These are phyloP conservation scores for Oscheius sp. DNA, from an alignment of 2,888 invertebrate species.

Conservation along the genomic window DNA sequence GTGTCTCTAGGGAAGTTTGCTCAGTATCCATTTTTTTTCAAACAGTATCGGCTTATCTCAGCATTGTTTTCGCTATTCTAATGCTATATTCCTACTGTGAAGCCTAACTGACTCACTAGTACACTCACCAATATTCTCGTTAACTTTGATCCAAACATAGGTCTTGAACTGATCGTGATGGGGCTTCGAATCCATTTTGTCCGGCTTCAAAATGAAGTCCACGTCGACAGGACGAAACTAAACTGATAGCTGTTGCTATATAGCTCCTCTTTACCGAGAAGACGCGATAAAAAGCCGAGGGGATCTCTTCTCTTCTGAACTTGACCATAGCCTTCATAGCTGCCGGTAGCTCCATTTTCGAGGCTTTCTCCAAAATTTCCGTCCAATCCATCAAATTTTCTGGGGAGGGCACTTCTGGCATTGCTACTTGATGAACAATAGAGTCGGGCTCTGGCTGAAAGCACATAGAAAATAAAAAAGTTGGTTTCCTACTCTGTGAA, in stretches of 20 bases:
- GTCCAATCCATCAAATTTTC: conserved; percentile 67
- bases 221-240: conserved; percentile 61
- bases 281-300: conserved; percentile 58
- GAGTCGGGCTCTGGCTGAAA: conserved; percentile 65
- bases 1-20: too few relatives aligned
- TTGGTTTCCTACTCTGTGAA: conserved; percentile 53
- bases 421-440: conserved; percentile 73
- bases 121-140: conserved; percentile 53
- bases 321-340: conserved; percentile 53
- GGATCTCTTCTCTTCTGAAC: conserved; percentile 58
- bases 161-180: conserved; percentile 49
- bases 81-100: too few relatives aligned
- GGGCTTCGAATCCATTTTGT: conserved; percentile 41
- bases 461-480: neutral
- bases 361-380: conserved; percentile 53
- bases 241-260: neutral
- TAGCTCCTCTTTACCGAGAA: conserved; percentile 43
- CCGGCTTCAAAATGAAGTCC: conserved; percentile 49
- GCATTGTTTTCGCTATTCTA: too few relatives aligned
- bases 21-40: neutral
- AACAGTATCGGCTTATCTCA: neutral
- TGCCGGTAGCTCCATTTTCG: conserved; percentile 42
- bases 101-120: too few relatives aligned
- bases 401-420: conserved; percentile 75
- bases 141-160: conserved; percentile 62